Evolutionary conservation across 2,113 vertebrate species (phyloP).

Genomic region (Pomatostomus ruficeps): DNA sequence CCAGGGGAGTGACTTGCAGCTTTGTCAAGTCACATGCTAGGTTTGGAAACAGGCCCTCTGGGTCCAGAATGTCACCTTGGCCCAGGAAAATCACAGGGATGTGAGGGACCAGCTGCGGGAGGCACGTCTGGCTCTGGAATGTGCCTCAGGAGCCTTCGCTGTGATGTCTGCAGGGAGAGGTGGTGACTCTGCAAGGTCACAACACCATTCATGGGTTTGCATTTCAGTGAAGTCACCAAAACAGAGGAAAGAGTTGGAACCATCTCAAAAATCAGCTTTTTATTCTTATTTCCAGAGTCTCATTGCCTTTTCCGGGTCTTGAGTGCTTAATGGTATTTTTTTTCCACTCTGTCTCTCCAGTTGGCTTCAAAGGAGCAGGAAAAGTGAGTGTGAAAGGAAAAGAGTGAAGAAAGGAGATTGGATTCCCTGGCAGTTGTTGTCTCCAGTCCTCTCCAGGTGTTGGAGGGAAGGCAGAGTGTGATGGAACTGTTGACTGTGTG

Average conservation of each 20-base stretch:
- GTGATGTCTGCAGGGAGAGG: not conserved
- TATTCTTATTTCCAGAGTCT: not conserved
- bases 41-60: not conserved
- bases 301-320: not conserved
- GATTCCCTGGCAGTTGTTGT: fast-evolving
- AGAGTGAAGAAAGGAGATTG: not conserved
- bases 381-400: not conserved
- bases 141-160: not conserved
- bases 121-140: not conserved
- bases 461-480: not conserved
- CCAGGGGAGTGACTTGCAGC: not conserved
- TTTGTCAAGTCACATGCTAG: not conserved
- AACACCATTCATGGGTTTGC: not conserved
- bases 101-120: not conserved
- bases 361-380: not conserved
- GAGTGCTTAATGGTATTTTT: not conserved
- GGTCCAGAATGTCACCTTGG: not conserved
- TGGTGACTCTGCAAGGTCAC: not conserved
- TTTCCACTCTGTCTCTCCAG: not conserved
- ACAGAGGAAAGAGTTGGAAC: fast-evolving
- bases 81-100: not conserved
- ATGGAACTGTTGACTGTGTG: not conserved
- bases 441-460: not conserved
- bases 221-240: not conserved
- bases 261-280: not conserved